Conservation (phyloP, 2,888 invertebrate genomes). For the Chrysolina oricalcia region DNA sequence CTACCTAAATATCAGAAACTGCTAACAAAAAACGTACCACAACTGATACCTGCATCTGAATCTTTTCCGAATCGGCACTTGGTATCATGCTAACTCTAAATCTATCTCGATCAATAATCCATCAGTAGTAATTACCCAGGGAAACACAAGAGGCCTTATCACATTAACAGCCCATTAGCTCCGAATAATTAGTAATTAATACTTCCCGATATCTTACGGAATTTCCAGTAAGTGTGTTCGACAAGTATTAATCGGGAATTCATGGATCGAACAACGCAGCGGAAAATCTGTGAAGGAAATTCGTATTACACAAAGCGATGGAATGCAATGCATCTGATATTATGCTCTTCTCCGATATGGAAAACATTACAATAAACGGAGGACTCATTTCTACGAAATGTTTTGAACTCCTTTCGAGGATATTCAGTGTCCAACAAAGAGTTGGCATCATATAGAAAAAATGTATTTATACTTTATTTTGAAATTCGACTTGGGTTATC, state of each 20-base stretch:
- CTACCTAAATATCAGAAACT: too few relatives aligned
- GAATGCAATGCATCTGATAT: too few relatives aligned
- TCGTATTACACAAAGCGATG: background rate
- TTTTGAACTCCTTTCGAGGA: too few relatives aligned
- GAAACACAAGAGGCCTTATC: conserved; percentile 19
- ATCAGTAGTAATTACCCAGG: conserved; percentile 16
- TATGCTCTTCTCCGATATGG: too few relatives aligned
- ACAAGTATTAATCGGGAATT: conserved; percentile 9
- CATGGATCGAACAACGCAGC: background rate
- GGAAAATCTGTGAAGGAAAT: background rate
- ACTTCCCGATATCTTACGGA: conserved; percentile 1
- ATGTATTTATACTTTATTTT: too few relatives aligned
- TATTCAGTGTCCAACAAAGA: too few relatives aligned
- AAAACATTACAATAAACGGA: too few relatives aligned
- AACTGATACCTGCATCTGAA: background rate
- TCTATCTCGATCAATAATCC: conserved; percentile 13
- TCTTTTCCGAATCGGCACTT: background rate
- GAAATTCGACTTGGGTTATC: too few relatives aligned
- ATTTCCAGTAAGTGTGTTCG: conserved; percentile 14
- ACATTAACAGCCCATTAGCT: conserved; percentile 23
- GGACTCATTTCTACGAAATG: too few relatives aligned
- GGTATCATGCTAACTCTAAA: background rate
- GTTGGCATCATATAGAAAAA: too few relatives aligned
- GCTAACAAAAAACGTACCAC: too few relatives aligned
- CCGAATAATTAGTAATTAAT: conserved; percentile 25